A percentile compares a stretch with the other conserved stretches of the same genome.
Evolutionary conservation across 2,797 vertebrate species (phyloP).

Genomic region (Hydrocynus forskahlii): DNA sequence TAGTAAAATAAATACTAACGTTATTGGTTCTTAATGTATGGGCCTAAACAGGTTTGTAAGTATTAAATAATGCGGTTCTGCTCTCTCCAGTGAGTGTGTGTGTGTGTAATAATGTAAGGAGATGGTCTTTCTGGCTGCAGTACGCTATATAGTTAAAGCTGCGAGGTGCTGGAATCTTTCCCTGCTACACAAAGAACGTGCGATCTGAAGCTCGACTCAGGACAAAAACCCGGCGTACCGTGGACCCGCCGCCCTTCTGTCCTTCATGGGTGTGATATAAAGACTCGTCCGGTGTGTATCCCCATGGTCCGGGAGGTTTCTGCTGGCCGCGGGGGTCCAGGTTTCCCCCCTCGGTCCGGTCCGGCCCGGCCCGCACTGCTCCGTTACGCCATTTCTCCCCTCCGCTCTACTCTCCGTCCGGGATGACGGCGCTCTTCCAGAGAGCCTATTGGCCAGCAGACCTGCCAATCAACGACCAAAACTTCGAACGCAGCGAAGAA

Average conservation of each 20-base stretch:
- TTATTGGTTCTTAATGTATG: not conserved
- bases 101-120: no score
- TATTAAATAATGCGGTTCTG: no score
- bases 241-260: not conserved
- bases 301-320: not conserved
- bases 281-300: not conserved
- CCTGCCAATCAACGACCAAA: slow-evolving; percentile 7
- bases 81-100: no score
- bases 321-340: not conserved
- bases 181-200: slow-evolving; percentile 43
- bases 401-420: slow-evolving; percentile 32
- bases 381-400: slow-evolving; percentile 59
- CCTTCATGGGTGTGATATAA: not conserved
- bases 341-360: not conserved
- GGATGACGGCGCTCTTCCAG: slow-evolving; percentile 22
- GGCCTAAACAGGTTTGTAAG: not conserved
- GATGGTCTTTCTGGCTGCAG: no score
- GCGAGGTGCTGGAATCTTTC: not conserved
- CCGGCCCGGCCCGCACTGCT: not conserved
- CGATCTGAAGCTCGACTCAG: not conserved
- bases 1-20: no score
- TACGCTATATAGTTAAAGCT: no score
- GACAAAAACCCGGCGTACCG: slow-evolving; percentile 17
- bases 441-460: slow-evolving; percentile 25
- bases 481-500: not conserved